These are phyloP conservation scores for Monodelphis domestica DNA, from an alignment of 2,797 vertebrate genomes.

Conservation along the genomic window DNA sequence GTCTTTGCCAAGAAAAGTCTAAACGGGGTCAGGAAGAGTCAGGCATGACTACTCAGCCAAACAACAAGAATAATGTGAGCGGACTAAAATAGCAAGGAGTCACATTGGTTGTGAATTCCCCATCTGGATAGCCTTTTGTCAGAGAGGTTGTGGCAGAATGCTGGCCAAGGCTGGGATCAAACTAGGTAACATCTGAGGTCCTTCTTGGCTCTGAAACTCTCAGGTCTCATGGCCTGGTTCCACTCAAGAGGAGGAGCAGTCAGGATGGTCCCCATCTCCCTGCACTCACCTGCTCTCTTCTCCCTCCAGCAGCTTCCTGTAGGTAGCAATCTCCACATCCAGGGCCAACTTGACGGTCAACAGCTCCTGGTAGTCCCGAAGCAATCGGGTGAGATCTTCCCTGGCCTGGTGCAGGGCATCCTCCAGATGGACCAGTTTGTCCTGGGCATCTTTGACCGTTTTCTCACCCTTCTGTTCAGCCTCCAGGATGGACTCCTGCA, in stretches of 20 bases:
- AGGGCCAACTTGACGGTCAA: slow-evolving; percentile 90
- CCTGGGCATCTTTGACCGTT: slow-evolving; percentile 87
- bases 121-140: not conserved
- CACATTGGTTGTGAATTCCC: not conserved
- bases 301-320: slow-evolving; percentile 89
- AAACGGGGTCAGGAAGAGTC: too few species aligned
- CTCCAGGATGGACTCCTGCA: slow-evolving; percentile 86
- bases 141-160: not conserved
- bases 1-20: too few species aligned
- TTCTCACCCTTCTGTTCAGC: slow-evolving; percentile 88
- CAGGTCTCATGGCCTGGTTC: not conserved
- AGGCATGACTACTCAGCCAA: too few species aligned
- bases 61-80: too few species aligned
- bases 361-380: slow-evolving; percentile 90
- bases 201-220: not conserved
- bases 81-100: not conserved
- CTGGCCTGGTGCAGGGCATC: slow-evolving; percentile 87
- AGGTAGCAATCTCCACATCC: slow-evolving; percentile 90
- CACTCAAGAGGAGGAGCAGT: not conserved
- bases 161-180: not conserved
- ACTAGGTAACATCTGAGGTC: not conserved
- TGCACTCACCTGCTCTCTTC: slow-evolving; percentile 87
- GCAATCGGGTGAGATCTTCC: slow-evolving; percentile 87
- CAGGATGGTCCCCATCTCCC: not conserved
- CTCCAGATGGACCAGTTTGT: slow-evolving; percentile 86